Base-by-base conservation (phyloP, 2,797 vertebrate genomes). In the Acomys russatus region DNA sequence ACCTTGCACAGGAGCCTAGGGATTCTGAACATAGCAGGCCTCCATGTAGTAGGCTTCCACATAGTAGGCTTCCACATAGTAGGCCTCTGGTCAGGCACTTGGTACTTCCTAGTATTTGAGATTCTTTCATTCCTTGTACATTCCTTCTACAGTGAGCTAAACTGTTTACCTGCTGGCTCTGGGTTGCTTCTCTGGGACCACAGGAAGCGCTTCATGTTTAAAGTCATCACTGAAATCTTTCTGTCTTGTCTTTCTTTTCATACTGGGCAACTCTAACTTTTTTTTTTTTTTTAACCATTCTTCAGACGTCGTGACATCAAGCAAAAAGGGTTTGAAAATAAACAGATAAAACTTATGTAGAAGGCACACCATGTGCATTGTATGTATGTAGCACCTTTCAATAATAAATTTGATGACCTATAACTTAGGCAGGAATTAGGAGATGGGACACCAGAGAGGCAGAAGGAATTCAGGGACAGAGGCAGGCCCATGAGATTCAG, bases 171-270 rank as follows among this genome's bases (percentile, higher is more conserved):
- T 28, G 1, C 49, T 56, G 70, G 15, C 59, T 89, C 63, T 74
- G 44, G 64, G 6, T 63, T 44, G 22, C 70, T 54, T 88, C 63
- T 15, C 20, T 64, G 30, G 74, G n/a, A n/a, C n/a, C n/a, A n/a
- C n/a, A 56, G 22, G 68, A 0, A 0, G 9, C n/a, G 0, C 28
- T 73, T 66, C 28, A n/a, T 30, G 10, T 44, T 91, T 68, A n/a
- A 64, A 70, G 38, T 44, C 4, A 22, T 0, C 33, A 70, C 59
- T 28, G 18, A 49, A 4, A 28, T 8, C 71, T 76, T 66, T 84
- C n/a, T 68, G 79, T 38, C 33, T 94, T 79, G 3, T 80, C 61
- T 94, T 94, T 70, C 68, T 88, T 91, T 71, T 87, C 49, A 66
- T 11, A 94, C 14, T 66, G 49, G 91, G n/a, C 68, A 92, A 61